Evolutionary conservation across 2,888 invertebrate genomes (phyloP), one percentile per base, ranked within the genome.

Genomic region (Brachyptera risi): DNA sequence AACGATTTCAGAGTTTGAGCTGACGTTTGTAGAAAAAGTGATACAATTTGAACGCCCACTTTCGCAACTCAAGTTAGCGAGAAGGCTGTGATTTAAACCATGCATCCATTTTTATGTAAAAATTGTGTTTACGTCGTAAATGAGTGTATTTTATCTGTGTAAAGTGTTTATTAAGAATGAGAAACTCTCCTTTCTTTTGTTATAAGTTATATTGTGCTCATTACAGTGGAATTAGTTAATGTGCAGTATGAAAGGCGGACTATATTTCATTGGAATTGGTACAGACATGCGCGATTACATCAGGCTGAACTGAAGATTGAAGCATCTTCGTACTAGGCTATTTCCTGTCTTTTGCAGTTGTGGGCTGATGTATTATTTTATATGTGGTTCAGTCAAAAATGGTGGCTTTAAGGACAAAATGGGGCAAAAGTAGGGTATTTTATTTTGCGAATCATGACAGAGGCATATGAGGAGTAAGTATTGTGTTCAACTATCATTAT

Each of bases 401-500:
- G 88, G 84, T 86, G 86, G 85, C 85, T 83, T 84, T 83, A 83
- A 85, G 83, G 83, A 84, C 83, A 84, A 84, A 83, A 86, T 85
- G 83, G 84, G 84, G 84, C 83, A 85, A 83, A 84, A 87, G 84
- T 90, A 88, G 86, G 83, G 84, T 85, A 84, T 86, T 86, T 83
- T 83, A 83, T 83, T 85, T 84, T 79, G 86, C 86, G 81, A 88
- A 90, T 81, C 89, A 91, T 90, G 90, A 90, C 88, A 87, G 90
- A 90, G 84, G 85, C 86, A 85, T 87, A 85, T 87, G 90, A 91
- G 84, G 88, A 89, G 90, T 91, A 82, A 89, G 88, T 86, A 75
- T 66, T 67, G 71, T 73, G 70, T 73, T 70, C 72, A 67, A 54
- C 56, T 57, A 51, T 59, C 68, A 62, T 35, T 49, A 35, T 56